Conservation (phyloP, 1,140 invertebrate species). For the Camponotus floridanus region DNA sequence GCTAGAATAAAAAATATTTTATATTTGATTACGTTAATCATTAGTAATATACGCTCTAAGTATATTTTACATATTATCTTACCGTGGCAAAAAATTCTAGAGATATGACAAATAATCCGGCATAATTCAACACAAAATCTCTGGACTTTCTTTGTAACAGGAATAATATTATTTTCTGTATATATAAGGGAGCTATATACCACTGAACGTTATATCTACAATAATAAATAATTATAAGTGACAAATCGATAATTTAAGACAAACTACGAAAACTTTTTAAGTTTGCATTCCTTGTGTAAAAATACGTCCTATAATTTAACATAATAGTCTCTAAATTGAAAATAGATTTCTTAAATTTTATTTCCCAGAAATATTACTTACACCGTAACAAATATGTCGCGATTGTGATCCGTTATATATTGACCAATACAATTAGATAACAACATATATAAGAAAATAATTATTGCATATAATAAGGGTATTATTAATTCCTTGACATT, state of each 20-base stretch:
- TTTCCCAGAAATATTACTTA: not conserved
- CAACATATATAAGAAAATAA: not conserved
- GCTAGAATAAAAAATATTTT: not conserved
- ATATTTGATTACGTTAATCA: too few species aligned
- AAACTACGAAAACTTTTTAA: too few species aligned
- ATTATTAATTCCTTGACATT: not conserved
- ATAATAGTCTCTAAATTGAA: too few species aligned
- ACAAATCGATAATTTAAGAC: not conserved
- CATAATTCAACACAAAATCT: not conserved
- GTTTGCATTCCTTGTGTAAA: too few species aligned
- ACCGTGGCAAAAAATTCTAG: slow-evolving; percentile 7
- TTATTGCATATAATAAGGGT: not conserved
- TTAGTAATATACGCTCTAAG: not conserved
- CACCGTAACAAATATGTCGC: not conserved
- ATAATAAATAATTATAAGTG: not conserved
- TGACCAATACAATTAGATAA: not conserved
- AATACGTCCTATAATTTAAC: too few species aligned
- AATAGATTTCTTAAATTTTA: too few species aligned
- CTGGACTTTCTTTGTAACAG: not conserved
- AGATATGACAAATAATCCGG: not conserved
- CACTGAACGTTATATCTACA: slow-evolving; percentile 1
- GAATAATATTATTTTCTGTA: not conserved
- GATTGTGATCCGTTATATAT: slow-evolving; percentile 8
- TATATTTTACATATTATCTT: not conserved
- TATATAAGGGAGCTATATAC: not conserved